phyloP scores from a whole-genome alignment of 1,140 invertebrate genomes.

The Luehdorfia chinensis region DNA sequence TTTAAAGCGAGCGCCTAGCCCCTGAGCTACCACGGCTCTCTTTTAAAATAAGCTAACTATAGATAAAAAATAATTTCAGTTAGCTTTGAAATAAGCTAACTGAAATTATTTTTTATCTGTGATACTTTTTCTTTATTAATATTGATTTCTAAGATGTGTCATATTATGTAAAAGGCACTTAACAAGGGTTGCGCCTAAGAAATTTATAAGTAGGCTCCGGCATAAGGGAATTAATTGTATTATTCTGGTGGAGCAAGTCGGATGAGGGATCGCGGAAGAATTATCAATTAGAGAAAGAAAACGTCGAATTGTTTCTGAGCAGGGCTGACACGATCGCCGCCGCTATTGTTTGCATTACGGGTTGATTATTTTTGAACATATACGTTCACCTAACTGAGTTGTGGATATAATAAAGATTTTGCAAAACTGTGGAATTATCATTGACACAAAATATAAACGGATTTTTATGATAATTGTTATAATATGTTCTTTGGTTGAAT shows the following conservation, averaged over 20 bases:
- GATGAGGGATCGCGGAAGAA: constrained; percentile 72
- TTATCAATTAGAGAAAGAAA: constrained; percentile 76
- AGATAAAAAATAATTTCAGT: neutral
- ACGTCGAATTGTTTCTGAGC: constrained; percentile 31
- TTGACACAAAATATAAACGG: too few relatives aligned
- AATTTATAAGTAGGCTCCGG: constrained; percentile 56
- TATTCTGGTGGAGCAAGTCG: constrained; percentile 55
- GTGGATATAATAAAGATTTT: too few relatives aligned
- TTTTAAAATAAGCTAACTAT: too few relatives aligned
- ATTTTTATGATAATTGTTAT: too few relatives aligned
- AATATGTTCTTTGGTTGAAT: too few relatives aligned
- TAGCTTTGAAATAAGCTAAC: neutral
- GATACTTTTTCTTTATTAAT: constrained; percentile 17
- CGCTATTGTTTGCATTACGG: too few relatives aligned
- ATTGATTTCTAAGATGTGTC: neutral
- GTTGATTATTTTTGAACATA: too few relatives aligned
- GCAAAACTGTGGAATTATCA: too few relatives aligned
- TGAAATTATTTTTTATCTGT: neutral
- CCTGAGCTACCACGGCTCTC: too few relatives aligned
- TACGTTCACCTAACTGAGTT: too few relatives aligned
- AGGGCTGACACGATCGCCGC: constrained; percentile 25
- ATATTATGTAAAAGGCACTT: constrained; percentile 28
- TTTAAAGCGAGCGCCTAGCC: too few relatives aligned
- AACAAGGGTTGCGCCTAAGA: constrained; percentile 47
- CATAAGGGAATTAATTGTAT: constrained; percentile 77